Conservation (phyloP, 2,113 vertebrate species). For the Taurulus bubalis region DNA sequence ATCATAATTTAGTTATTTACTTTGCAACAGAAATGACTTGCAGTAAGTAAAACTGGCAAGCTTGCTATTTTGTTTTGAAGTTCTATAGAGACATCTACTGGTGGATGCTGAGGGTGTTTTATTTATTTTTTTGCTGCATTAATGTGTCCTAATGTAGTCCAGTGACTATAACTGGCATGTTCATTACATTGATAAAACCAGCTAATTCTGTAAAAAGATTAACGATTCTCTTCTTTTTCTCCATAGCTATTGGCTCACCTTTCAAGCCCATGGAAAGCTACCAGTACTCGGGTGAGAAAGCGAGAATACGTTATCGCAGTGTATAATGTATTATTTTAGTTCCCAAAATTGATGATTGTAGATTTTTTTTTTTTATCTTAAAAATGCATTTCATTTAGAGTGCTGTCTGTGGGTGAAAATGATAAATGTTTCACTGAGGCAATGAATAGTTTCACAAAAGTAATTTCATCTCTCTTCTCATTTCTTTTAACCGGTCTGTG, state of each 20-base stretch:
- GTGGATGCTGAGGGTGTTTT: background rate
- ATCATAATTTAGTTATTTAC: background rate
- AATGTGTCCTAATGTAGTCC: background rate
- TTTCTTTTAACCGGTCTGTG: background rate
- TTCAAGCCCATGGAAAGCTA: slow-evolving; percentile 98
- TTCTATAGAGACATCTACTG: slow-evolving; percentile 45
- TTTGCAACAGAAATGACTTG: background rate
- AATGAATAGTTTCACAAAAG: background rate
- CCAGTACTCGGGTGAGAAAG: slow-evolving; percentile 94
- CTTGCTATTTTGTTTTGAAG: background rate
- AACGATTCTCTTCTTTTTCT: slow-evolving; percentile 25
- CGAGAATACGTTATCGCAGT: background rate
- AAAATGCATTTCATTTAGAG: background rate
- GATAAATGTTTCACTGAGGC: background rate
- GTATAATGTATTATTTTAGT: background rate
- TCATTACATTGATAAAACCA: background rate
- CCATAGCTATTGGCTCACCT: slow-evolving; percentile 94
- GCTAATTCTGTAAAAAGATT: background rate
- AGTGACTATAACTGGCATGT: background rate
- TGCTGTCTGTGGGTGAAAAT: background rate
- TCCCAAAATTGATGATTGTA: background rate
- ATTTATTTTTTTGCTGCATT: background rate
- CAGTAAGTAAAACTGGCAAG: background rate
- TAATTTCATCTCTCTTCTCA: background rate
- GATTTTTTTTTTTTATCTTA: background rate